Percentiles rank a stretch among this genome's conserved stretches.
These are phyloP conservation scores for Piezodorus guildinii DNA, from an alignment of 1,140 invertebrate genomes.

Conservation along the genomic window DNA sequence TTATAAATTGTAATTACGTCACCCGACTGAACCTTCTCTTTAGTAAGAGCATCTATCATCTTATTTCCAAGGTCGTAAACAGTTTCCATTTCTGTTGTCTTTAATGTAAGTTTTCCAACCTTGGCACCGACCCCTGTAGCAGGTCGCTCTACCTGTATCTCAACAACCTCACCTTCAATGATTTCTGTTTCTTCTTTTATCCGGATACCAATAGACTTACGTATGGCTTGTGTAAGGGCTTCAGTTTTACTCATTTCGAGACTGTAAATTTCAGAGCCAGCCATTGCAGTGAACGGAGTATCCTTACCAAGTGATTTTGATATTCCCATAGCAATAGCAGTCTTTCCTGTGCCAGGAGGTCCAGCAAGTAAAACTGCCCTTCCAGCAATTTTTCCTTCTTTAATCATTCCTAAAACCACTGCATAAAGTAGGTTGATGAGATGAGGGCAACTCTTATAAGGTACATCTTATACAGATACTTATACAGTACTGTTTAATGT, in stretches of 20 bases:
- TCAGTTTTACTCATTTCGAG: conserved; percentile 99
- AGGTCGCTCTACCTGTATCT: conserved; percentile 91
- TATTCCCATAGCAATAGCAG: conserved; percentile 92
- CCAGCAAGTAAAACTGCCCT: conserved; percentile 90
- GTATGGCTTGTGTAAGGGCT: conserved; percentile 90
- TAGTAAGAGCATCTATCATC: conserved; percentile 95
- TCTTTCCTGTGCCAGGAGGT: conserved; percentile 95
- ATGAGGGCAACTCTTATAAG: conserved; percentile 77
- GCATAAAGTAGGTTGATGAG: too few relatives aligned
- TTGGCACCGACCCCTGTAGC: conserved; percentile 83
- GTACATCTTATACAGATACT: too few relatives aligned
- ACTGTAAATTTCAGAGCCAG: conserved; percentile 96
- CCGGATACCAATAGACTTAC: conserved; percentile 93
- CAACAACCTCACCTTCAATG: conserved; percentile 97
- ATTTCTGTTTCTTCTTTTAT: conserved; percentile 99
- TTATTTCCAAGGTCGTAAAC: conserved; percentile 97
- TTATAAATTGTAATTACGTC: conserved; percentile 98
- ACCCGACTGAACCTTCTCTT: conserved; percentile 92
- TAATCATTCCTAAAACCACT: conserved; percentile 93
- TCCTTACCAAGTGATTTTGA: conserved; percentile 88
- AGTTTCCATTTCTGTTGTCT: conserved; percentile 99
- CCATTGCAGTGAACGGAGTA: conserved; percentile 96
- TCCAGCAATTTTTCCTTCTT: conserved; percentile 96
- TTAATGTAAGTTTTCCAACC: conserved; percentile 82
- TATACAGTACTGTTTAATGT: too few relatives aligned